These are phyloP conservation scores for Crematogaster levior DNA, from an alignment of 2,888 invertebrate genomes.

Conservation along the genomic window DNA sequence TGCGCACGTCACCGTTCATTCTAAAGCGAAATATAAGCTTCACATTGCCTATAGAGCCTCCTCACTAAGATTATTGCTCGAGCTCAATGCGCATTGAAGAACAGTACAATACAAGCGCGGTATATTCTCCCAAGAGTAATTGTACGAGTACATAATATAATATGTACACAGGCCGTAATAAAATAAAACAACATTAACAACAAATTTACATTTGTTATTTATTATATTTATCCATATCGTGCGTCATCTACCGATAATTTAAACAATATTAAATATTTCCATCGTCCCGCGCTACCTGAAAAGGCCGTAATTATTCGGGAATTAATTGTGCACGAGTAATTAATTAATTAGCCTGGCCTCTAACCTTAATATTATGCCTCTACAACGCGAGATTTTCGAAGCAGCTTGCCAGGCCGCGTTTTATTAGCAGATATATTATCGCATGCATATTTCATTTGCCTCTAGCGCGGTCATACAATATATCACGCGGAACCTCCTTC, in stretches of 20 bases:
- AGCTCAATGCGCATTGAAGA: background rate
- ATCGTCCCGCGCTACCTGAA: background rate
- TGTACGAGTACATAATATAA: background rate
- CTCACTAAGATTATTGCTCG: slow-evolving; percentile 5
- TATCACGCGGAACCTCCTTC: slow-evolving; percentile 33
- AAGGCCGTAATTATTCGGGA: slow-evolving; percentile 15
- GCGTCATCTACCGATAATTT: slow-evolving; percentile 23
- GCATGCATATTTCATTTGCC: slow-evolving; percentile 37
- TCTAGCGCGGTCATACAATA: slow-evolving; percentile 23
- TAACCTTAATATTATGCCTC: slow-evolving; percentile 3
- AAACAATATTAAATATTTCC: background rate
- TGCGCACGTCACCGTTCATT: slow-evolving; percentile 49
- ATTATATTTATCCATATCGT: background rate
- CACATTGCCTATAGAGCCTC: background rate
- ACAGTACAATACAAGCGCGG: background rate
- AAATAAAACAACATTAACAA: background rate
- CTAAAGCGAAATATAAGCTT: slow-evolving; percentile 11
- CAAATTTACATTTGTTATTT: background rate
- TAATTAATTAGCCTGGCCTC: slow-evolving; percentile 35
- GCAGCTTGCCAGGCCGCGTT: slow-evolving; percentile 21
- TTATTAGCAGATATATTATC: slow-evolving; percentile 51
- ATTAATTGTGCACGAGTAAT: slow-evolving; percentile 29
- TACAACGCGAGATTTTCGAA: slow-evolving; percentile 20
- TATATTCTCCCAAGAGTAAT: background rate
- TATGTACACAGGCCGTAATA: background rate